These are phyloP conservation scores for Brachyptera putata DNA, from an alignment of 2,888 invertebrate species.

Conservation along the genomic window DNA sequence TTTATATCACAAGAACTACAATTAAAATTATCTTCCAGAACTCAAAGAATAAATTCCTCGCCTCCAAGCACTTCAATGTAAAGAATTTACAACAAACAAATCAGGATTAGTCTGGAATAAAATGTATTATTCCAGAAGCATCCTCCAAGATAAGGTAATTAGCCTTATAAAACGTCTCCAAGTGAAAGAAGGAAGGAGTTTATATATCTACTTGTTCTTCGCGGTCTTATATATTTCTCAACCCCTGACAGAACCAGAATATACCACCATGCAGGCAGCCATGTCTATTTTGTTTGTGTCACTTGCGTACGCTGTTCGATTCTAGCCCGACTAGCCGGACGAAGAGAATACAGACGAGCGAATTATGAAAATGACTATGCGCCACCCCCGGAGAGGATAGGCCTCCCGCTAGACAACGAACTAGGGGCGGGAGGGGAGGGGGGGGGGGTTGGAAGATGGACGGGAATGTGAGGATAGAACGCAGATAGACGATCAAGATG, in stretches of 20 bases:
- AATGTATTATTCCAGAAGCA: background rate
- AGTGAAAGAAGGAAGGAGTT: no score
- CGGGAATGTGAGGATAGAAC: slow-evolving; percentile 40
- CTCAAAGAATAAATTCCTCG: no score
- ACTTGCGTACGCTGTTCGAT: slow-evolving; percentile 27
- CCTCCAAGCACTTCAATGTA: no score
- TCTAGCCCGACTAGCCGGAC: slow-evolving; percentile 36
- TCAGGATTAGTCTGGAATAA: background rate
- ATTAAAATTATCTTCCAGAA: no score
- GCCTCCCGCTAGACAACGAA: no score
- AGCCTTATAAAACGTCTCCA: background rate
- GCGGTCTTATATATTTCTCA: background rate
- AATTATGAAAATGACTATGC: slow-evolving; percentile 55
- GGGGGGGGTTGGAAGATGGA: slow-evolving; percentile 29
- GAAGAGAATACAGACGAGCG: slow-evolving; percentile 56
- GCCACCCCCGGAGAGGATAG: slow-evolving; percentile 19
- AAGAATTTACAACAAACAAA: background rate
- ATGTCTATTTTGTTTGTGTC: slow-evolving; percentile 33
- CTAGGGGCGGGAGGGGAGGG: slow-evolving; percentile 7
- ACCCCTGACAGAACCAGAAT: background rate
- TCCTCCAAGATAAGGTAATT: slow-evolving; percentile 4
- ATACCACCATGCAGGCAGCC: background rate
- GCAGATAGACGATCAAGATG: slow-evolving; percentile 1
- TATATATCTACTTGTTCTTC: no score
- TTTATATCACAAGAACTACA: no score